Evolutionary conservation across 2,797 vertebrate species (phyloP).

Genomic region (Streptopelia turtur): DNA sequence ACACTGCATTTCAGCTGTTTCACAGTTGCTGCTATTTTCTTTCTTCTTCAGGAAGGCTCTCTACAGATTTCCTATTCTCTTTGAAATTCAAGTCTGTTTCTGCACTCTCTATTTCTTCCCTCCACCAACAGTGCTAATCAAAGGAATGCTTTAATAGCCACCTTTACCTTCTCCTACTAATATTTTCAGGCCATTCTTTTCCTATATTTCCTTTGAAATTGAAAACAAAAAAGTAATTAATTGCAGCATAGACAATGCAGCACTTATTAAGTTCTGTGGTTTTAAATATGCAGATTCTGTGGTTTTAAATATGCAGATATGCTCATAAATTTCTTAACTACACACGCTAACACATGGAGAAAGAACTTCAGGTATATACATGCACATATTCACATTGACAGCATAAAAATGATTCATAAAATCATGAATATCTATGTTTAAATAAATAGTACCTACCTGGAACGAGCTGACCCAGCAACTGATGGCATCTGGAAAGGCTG

Average conservation of each 20-base stretch:
- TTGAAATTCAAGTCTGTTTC: neutral
- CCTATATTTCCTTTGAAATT: neutral
- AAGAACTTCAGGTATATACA: neutral
- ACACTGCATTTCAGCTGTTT: neutral
- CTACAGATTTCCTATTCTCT: neutral
- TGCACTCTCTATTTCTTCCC: neutral
- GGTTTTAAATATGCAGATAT: neutral
- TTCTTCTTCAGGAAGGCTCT: neutral
- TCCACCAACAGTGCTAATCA: neutral
- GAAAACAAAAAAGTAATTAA: neutral
- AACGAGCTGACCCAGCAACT: constrained; percentile 81
- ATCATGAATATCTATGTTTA: neutral
- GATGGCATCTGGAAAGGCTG: constrained; percentile 78
- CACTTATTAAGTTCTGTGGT: neutral
- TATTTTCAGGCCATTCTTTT: neutral
- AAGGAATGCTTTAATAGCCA: constrained; percentile 4
- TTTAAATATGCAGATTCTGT: neutral
- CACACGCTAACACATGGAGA: fast-evolving
- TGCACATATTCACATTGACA: neutral
- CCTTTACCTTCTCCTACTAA: neutral
- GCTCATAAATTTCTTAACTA: neutral
- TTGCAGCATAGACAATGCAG: neutral
- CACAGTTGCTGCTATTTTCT: neutral
- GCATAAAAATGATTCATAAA: neutral
- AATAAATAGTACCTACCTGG: constrained; percentile 84